Evolutionary conservation across 23 tunicate genomes (phyloP), one percentile per base, ranked within the genome.

Genomic region (Trididemnum miniatum): DNA sequence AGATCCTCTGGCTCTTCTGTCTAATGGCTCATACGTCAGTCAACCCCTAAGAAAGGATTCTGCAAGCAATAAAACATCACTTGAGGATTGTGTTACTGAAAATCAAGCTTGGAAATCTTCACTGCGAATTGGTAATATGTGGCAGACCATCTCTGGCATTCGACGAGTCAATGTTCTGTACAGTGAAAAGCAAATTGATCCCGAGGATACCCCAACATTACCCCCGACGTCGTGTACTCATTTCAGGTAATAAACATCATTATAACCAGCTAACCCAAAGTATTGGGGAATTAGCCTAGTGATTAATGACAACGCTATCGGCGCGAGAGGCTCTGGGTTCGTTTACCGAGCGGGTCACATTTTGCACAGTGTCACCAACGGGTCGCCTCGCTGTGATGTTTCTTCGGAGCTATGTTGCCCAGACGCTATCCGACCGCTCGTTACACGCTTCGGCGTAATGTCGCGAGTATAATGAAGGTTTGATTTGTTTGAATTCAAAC

Each of bases 31-130:
- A 32, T 12, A 37, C 18, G 38, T 12, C 38, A 2, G 4, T 31
- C 75, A 31, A 20, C 12, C 75, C 25, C 75, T 3, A 4, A 73
- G 38, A 39, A 57, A 73, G 2, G 79, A 73, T 39, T 37, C 59
- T 5, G 38, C 79, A 2, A 73, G n/a, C 50, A 72, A n/a, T 34
- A 49, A 44, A 1, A 7, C 86, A 3, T 49, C 78, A 3, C 25
- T 79, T 20, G 83, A 51, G 1, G 96, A 90, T 49, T 79, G 87
- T 34, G 76, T 91, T 25, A 86, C 90, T 3, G 88, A 83, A 31
- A 92, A 92, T 72, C 85, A 92, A 26, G 92, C 88, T 27, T 87
- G 97, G 97, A 92, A 87, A 49, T 88, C 97, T 59, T 83, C 92
- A 34, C 83, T 87, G 30, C 75, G 91, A 1, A 92, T 92, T 72